Evolutionary conservation across 2,797 vertebrate genomes (phyloP).

Genomic region (Aldrovandia affinis): DNA sequence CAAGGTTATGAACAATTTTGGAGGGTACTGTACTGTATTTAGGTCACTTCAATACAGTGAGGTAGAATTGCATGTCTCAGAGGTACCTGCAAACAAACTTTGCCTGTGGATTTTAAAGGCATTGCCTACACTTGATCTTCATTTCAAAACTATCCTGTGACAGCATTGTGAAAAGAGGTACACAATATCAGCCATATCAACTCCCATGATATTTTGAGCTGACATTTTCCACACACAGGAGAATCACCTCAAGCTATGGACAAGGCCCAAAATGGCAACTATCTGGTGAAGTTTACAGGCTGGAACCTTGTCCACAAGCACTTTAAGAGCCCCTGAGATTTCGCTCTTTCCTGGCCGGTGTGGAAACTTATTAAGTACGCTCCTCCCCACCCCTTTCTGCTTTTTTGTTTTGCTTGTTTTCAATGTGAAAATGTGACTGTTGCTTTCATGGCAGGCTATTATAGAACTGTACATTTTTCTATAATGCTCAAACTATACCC

Average conservation of each 20-base stretch:
- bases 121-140: neutral
- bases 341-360: neutral
- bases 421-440: neutral
- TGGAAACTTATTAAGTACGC: neutral
- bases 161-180: neutral
- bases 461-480: neutral
- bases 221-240: neutral
- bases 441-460: neutral
- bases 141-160: neutral
- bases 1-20: too few relatives aligned
- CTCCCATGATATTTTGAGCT: neutral
- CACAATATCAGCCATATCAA: neutral
- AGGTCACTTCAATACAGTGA: neutral
- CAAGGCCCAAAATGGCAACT: neutral
- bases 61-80: neutral
- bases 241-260: neutral
- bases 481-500: too few relatives aligned
- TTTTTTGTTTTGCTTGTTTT: constrained; percentile 16
- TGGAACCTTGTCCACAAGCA: constrained; percentile 10
- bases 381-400: constrained; percentile 14
- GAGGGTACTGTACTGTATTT: too few relatives aligned
- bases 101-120: neutral
- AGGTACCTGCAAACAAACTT: neutral
- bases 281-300: constrained; percentile 7
- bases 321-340: constrained; percentile 28